A percentile compares a stretch with the other conserved stretches of the same genome.
Conservation (phyloP, 2,113 vertebrate genomes). For the Micromys minutus region DNA sequence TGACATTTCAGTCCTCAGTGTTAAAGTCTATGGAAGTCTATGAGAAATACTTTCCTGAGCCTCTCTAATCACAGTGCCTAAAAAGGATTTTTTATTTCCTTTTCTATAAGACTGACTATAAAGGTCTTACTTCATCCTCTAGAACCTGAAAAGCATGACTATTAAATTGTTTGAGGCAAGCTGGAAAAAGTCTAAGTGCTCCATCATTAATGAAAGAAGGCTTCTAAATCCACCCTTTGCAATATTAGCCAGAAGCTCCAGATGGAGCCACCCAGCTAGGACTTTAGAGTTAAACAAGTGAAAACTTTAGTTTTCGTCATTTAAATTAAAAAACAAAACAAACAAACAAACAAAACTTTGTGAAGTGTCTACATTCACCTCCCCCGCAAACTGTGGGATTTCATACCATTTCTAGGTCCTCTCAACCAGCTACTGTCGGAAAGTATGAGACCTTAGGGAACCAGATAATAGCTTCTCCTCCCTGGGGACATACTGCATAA, state of each 20-base stretch:
- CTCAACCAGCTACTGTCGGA: background rate
- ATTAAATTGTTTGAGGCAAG: background rate
- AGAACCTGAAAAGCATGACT: constrained; percentile 22
- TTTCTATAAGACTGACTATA: background rate
- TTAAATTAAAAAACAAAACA: background rate
- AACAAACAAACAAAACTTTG: background rate
- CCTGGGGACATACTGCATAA: background rate
- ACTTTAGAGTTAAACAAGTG: background rate
- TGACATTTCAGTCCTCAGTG: background rate
- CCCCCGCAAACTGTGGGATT: background rate
- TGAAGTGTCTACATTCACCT: background rate
- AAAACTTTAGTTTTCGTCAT: background rate
- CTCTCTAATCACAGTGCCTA: background rate
- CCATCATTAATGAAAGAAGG: background rate
- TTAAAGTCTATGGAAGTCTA: background rate
- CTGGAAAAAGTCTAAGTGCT: background rate
- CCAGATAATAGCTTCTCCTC: background rate
- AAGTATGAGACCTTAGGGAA: background rate
- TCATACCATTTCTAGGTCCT: background rate
- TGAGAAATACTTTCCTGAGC: background rate
- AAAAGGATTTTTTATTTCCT: background rate
- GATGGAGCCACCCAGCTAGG: background rate
- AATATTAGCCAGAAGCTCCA: background rate
- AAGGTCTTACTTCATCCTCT: background rate
- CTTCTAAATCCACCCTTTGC: background rate